A percentile compares a stretch with the other conserved stretches of the same genome.
Conservation (phyloP, 1,140 invertebrate genomes). For the Drosophila suzukii region DNA sequence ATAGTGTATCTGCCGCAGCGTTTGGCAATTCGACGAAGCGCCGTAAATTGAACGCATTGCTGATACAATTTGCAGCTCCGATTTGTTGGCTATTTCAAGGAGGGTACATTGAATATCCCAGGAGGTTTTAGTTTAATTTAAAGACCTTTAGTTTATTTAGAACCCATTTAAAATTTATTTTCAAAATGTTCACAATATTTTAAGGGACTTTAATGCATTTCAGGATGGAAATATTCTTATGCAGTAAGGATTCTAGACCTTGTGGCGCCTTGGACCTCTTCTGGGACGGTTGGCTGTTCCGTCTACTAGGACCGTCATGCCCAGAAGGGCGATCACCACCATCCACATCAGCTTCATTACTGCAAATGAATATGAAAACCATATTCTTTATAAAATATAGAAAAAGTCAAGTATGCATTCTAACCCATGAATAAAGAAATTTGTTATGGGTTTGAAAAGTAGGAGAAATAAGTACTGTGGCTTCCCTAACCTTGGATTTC, state of each 20-base stretch:
- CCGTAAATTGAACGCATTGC: constrained; percentile 70
- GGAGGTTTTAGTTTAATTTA: background rate
- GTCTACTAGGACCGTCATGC: background rate
- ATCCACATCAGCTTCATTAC: background rate
- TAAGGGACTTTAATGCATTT: too few species aligned
- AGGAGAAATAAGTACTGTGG: too few species aligned
- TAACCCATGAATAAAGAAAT: background rate
- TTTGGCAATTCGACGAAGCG: constrained; percentile 74
- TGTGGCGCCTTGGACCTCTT: background rate
- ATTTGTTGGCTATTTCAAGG: background rate
- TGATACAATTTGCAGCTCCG: constrained; percentile 69
- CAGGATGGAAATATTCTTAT: too few species aligned
- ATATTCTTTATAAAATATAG: background rate
- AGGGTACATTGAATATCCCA: background rate
- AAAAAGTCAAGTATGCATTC: background rate
- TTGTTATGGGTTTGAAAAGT: background rate
- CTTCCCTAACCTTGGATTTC: too few species aligned
- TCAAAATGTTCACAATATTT: too few species aligned
- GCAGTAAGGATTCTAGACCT: too few species aligned
- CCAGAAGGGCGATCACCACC: background rate
- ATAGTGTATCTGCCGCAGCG: constrained; percentile 28
- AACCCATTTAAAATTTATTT: too few species aligned
- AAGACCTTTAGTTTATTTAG: too few species aligned
- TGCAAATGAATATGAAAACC: background rate
- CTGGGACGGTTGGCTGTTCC: background rate